Evolutionary conservation across 2,888 invertebrate species (phyloP), one percentile per base, ranked within the genome.

Genomic region (Drosophila aldrichi): DNA sequence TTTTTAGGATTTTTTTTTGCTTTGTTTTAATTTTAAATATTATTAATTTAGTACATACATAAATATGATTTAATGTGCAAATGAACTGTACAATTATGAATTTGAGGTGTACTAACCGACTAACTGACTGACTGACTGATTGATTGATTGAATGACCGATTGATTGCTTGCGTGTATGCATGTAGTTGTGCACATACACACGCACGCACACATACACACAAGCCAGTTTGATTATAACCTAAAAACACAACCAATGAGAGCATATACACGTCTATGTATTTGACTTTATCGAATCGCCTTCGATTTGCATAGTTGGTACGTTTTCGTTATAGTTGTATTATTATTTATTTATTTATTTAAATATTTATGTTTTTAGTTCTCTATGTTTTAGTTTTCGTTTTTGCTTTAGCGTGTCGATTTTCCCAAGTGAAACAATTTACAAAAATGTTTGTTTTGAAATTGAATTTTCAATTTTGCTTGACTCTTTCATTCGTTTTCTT

Each of bases 191-290:
- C 18, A 60, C 40, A n/a, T 12, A 36, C 29, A 60, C 32, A 9
- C 32, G 3, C 70, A 60, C 67, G 61, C 70, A 57, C 70, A 46
- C 72, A 73, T 72, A 69, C 73, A 67, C 89, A 74, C 87, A 74
- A 74, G 77, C 76, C 54, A 67, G 66, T 78, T 90, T 86, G 83
- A 78, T 86, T 90, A 80, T 88, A 93, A 80, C 80, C 88, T 92
- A 91, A 91, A 92, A 92, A 92, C 92, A 92, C 93, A 93, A 92
- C 92, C 93, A 91, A 92, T 92, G 93, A 92, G 93, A 93, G 93
- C 92, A 92, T 92, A 88, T 90, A 85, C 83, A 83, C 82, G 71
- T 85, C 86, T 88, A 88, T 89, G 84, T 85, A 85, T 89, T 85
- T 79, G 79, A 85, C 77, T 76, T 79, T 57, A 49, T 62, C 78